Evolutionary conservation across 2,113 vertebrate genomes (phyloP).

Genomic region (Pachypanchax playfairii): DNA sequence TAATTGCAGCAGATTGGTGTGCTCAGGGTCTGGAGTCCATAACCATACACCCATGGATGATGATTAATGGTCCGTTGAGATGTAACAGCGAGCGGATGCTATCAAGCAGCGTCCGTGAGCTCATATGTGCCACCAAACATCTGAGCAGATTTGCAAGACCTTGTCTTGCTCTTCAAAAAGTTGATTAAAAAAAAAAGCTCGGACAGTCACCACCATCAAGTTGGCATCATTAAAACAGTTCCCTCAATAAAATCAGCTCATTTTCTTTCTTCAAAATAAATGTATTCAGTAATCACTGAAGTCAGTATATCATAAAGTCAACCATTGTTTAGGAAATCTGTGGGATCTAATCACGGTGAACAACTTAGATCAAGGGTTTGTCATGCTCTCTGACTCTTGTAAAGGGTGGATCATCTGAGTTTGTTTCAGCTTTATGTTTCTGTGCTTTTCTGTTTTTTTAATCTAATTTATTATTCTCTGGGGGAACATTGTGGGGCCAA

Average conservation of each 20-base stretch:
- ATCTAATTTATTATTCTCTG: not conserved
- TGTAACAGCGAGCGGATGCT: constrained; percentile 56
- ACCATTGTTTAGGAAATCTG: not conserved
- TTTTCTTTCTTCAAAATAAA: constrained; percentile 43
- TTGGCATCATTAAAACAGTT: constrained; percentile 35
- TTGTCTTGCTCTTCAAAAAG: constrained; percentile 38
- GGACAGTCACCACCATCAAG: constrained; percentile 23
- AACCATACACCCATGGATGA: constrained; percentile 64
- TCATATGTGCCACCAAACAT: constrained; percentile 35
- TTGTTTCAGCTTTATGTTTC: not conserved
- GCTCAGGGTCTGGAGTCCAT: constrained; percentile 69
- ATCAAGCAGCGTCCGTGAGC: constrained; percentile 46
- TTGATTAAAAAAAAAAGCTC: constrained; percentile 1
- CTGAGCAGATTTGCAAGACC: constrained; percentile 23
- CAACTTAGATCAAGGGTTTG: constrained; percentile 14
- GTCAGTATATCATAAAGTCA: constrained; percentile 11
- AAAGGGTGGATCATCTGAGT: not conserved
- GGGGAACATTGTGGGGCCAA: not conserved
- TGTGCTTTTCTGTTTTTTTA: not conserved
- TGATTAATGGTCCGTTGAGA: constrained; percentile 78
- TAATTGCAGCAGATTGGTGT: constrained; percentile 76
- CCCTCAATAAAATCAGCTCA: constrained; percentile 27
- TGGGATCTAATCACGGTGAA: not conserved
- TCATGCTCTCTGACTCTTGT: not conserved
- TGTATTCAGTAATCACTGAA: constrained; percentile 45